These are phyloP conservation scores for Pollimyrus isidori DNA, from an alignment of 2,113 vertebrate species.

Conservation along the genomic window DNA sequence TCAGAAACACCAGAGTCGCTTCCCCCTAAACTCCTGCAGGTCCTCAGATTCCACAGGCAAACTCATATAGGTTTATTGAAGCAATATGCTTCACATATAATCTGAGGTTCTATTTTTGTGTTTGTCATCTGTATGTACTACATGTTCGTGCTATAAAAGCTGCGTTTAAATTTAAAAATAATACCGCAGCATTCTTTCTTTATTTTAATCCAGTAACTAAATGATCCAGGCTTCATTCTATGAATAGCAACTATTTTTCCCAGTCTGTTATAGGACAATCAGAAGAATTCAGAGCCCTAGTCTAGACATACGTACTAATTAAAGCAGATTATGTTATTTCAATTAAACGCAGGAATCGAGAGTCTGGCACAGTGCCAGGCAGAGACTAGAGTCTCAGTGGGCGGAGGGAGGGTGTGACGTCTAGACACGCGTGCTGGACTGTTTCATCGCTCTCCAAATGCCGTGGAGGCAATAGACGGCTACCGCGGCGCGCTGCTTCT, in stretches of 20 bases:
- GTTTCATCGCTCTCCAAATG: neutral
- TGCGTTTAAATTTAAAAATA: neutral
- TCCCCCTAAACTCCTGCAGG: neutral
- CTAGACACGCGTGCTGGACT: neutral
- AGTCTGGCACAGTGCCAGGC: neutral
- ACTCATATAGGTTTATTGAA: neutral
- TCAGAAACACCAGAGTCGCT: neutral
- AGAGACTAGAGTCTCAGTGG: neutral
- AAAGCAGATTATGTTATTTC: neutral
- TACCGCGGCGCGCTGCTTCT: neutral
- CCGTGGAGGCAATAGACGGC: neutral
- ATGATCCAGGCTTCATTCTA: neutral
- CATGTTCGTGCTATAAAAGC: neutral
- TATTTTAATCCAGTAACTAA: neutral
- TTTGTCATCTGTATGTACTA: neutral
- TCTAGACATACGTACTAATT: neutral
- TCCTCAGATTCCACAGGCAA: neutral
- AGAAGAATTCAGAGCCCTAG: neutral
- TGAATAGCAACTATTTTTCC: neutral
- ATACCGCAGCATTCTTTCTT: neutral
- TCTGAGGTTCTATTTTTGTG: neutral
- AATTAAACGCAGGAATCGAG: neutral
- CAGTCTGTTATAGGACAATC: neutral
- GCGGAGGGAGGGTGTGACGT: neutral
- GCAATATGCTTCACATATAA: neutral